phyloP scores from a whole-genome alignment of 2,113 vertebrate genomes.

The Ceuthmochares aereus region DNA sequence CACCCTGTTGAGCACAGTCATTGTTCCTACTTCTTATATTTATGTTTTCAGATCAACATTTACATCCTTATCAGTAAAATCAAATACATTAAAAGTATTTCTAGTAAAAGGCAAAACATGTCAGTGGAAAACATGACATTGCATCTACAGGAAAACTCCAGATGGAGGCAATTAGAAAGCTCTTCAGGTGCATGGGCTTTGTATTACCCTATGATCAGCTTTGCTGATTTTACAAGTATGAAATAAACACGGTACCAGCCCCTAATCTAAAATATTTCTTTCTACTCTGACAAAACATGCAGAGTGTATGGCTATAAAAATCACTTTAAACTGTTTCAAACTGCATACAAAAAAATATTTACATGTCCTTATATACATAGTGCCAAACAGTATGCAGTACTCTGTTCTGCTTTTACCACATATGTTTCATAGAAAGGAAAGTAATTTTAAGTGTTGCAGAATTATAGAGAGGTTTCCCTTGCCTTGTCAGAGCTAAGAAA shows the following conservation, averaged over 20 bases:
- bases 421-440: neutral
- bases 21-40: neutral
- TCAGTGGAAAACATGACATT: neutral
- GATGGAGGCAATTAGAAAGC: neutral
- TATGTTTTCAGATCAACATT: neutral
- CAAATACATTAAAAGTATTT: neutral
- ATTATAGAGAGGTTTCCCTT: neutral
- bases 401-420: neutral
- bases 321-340: neutral
- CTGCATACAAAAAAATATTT: neutral
- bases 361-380: neutral
- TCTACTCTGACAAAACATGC: neutral
- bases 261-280: neutral
- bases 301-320: neutral
- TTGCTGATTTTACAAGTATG: neutral
- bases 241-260: neutral
- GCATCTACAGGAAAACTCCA: neutral
- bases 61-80: neutral
- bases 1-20: neutral
- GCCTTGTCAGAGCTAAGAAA: neutral
- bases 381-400: neutral
- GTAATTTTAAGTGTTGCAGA: neutral
- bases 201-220: neutral
- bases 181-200: neutral
- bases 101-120: neutral